Percentiles rank a stretch among this genome's conserved stretches.
Evolutionary conservation across 1,140 invertebrate species (phyloP).

Genomic region (Pseudobourletiella spinata): DNA sequence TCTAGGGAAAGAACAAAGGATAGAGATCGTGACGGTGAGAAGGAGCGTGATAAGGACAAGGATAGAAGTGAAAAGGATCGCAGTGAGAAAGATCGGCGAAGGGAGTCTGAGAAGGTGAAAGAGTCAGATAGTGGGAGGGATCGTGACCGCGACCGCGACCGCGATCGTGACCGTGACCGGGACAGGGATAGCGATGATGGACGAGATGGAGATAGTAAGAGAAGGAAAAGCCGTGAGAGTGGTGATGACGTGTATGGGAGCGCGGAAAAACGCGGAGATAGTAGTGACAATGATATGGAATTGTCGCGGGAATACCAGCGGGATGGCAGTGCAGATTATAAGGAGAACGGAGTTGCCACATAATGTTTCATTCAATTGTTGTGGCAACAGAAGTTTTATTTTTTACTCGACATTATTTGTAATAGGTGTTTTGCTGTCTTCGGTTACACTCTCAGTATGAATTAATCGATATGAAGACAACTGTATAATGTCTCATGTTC

Average conservation of each 20-base stretch:
- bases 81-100: conserved; percentile 30
- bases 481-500: no score
- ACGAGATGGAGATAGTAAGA: conserved; percentile 13
- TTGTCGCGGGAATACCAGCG: background rate
- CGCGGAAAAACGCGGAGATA: background rate
- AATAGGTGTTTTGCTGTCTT: no score
- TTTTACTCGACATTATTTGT: no score
- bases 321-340: background rate
- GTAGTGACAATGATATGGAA: background rate
- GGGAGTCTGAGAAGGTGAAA: conserved; percentile 22
- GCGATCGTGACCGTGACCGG: conserved; percentile 14
- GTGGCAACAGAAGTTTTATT: no score
- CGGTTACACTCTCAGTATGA: no score
- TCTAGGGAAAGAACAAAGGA: conserved; percentile 36
- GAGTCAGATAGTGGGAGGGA: conserved; percentile 26
- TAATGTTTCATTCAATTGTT: background rate
- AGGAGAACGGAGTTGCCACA: background rate
- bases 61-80: conserved; percentile 35
- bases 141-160: conserved; percentile 13
- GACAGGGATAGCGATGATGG: conserved; percentile 11
- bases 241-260: background rate
- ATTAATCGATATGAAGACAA: no score
- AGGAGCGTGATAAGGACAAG: conserved; percentile 28
- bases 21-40: conserved; percentile 27
- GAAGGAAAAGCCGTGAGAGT: conserved; percentile 16